phyloP scores from a whole-genome alignment of 2,797 vertebrate species.

The Mus caroli region DNA sequence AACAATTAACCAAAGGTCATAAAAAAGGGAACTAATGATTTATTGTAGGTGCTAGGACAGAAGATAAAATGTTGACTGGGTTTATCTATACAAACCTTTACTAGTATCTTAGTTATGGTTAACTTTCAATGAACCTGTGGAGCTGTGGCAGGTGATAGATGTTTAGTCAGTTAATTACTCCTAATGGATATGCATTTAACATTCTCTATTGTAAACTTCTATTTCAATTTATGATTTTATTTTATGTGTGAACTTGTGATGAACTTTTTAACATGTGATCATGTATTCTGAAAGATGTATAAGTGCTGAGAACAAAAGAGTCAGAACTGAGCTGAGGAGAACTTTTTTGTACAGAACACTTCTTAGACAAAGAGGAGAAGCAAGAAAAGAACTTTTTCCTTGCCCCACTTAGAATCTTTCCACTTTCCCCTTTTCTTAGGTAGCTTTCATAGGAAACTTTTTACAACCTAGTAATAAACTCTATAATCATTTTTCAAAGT shows the following conservation, averaged over 20 bases:
- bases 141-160: background rate
- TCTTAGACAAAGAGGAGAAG: background rate
- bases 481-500: no score
- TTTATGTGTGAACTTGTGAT: background rate
- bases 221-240: background rate
- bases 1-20: background rate
- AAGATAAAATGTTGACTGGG: background rate
- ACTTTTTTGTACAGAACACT: background rate
- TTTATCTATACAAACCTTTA: background rate
- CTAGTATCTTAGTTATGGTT: background rate
- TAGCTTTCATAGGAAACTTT: background rate
- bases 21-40: background rate
- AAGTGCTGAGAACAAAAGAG: background rate
- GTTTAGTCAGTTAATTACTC: background rate
- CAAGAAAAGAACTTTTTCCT: background rate
- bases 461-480: background rate
- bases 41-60: background rate
- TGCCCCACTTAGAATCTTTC: background rate
- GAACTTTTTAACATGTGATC: background rate
- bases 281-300: background rate
- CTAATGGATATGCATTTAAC: background rate
- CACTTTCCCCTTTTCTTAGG: background rate
- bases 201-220: background rate
- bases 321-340: background rate
- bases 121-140: background rate